Conservation (phyloP, 2,888 invertebrate species). For the Marronus borbonicus region DNA sequence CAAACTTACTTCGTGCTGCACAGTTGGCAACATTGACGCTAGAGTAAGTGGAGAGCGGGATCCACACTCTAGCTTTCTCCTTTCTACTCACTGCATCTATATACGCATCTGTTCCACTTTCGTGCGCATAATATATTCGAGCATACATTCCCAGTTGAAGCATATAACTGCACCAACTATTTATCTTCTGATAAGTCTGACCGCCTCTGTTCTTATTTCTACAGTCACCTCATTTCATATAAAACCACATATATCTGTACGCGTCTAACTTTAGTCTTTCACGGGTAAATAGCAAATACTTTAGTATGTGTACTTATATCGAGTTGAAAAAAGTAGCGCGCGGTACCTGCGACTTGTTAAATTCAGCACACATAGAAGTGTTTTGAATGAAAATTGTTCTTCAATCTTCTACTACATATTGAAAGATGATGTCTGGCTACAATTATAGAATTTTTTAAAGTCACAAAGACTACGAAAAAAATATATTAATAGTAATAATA, state of each 20-base stretch:
- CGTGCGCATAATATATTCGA: not conserved
- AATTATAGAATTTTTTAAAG: no score
- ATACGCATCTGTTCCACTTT: slow-evolving; percentile 13
- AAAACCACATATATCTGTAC: slow-evolving; percentile 20
- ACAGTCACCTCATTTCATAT: slow-evolving; percentile 7
- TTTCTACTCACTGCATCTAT: not conserved
- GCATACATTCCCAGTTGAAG: slow-evolving; percentile 19
- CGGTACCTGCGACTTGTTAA: no score
- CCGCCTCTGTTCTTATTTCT: slow-evolving; percentile 37
- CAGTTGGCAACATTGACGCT: slow-evolving; percentile 35
- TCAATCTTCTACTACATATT: no score
- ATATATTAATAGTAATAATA: no score
- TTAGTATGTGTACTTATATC: not conserved
- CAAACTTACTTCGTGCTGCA: slow-evolving; percentile 41
- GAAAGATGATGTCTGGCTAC: no score
- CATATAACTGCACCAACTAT: slow-evolving; percentile 33
- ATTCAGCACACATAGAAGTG: not conserved
- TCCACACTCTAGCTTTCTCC: slow-evolving; percentile 23
- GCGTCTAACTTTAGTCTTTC: slow-evolving; percentile 7
- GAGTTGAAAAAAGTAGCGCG: no score
- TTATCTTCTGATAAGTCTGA: slow-evolving; percentile 31
- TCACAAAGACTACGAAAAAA: no score
- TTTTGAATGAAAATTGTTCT: no score
- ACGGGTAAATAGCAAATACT: slow-evolving; percentile 1
- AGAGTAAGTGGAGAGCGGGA: slow-evolving; percentile 12